Percentiles rank a stretch among this genome's conserved stretches.
These are phyloP conservation scores for Mnemiopsis leidyi DNA, from an alignment of 37 sponge, comb jelly and placozoan genomes.

Conservation along the genomic window DNA sequence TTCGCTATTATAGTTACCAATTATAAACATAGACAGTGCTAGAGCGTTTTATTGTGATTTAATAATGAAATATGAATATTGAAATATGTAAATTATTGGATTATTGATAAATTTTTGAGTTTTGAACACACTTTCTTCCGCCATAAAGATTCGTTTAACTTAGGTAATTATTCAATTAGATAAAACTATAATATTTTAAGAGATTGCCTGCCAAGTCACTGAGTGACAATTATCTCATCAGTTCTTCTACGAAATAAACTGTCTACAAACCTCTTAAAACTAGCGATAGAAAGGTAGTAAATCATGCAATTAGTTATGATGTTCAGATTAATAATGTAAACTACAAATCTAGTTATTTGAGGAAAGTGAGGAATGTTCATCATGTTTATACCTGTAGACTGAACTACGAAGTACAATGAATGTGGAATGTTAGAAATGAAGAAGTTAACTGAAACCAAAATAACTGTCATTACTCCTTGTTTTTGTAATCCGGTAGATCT, in stretches of 20 bases:
- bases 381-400: neutral
- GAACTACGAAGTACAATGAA: neutral
- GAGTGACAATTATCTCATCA: too few species aligned
- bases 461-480: neutral
- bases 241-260: neutral
- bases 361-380: neutral
- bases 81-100: too few species aligned
- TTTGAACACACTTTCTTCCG: too few species aligned
- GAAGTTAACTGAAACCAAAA: neutral
- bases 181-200: too few species aligned
- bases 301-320: neutral
- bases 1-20: too few species aligned
- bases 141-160: too few species aligned
- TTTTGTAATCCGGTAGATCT: neutral
- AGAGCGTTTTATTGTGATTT: too few species aligned
- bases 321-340: neutral
- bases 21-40: too few species aligned
- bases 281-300: conserved; percentile 16
- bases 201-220: too few species aligned
- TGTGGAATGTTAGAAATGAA: conserved; percentile 15
- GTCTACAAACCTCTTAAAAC: neutral
- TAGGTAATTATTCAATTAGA: too few species aligned
- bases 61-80: too few species aligned
- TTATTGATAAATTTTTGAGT: too few species aligned
- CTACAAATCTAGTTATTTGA: neutral